Evolutionary conservation across 2,888 invertebrate genomes (phyloP).

Genomic region (Hirtodrosophila alboralis): DNA sequence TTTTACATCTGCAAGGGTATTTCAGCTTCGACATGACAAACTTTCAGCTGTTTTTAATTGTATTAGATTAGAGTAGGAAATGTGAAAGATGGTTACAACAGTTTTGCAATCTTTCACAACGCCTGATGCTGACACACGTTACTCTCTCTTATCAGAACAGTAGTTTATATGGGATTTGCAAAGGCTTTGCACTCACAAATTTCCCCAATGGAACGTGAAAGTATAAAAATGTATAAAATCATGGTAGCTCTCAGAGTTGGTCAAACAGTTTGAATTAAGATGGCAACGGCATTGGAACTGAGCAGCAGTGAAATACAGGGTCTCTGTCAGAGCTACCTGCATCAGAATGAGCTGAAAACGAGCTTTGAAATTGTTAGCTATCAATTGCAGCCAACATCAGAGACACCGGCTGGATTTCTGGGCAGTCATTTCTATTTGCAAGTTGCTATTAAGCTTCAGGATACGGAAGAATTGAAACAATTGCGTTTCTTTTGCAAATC

Average conservation of each 20-base stretch:
- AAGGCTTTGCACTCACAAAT: neutral
- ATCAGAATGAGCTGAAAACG: constrained; percentile 37
- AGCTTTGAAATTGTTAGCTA: constrained; percentile 70
- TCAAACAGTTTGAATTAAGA: constrained; percentile 44
- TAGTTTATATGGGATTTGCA: constrained; percentile 18
- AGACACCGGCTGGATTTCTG: constrained; percentile 78
- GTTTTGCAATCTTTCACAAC: neutral
- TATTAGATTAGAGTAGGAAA: neutral
- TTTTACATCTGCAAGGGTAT: too few relatives aligned
- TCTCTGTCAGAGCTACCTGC: constrained; percentile 66
- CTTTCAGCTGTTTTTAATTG: neutral
- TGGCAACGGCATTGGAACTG: constrained; percentile 64
- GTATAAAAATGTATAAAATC: constrained; percentile 41
- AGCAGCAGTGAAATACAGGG: constrained; percentile 62
- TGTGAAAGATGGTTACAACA: constrained; percentile 5
- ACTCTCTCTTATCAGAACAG: constrained; percentile 26
- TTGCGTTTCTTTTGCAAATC: constrained; percentile 86
- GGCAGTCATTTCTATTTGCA: constrained; percentile 80
- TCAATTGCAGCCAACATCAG: constrained; percentile 65
- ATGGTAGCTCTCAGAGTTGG: neutral
- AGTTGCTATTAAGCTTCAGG: constrained; percentile 59
- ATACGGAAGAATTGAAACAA: constrained; percentile 49
- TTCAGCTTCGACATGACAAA: too few relatives aligned
- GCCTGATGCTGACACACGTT: too few relatives aligned
- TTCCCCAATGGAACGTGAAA: too few relatives aligned